phyloP scores from a whole-genome alignment of 2,113 vertebrate species.

The Nothocercus nigrocapillus region DNA sequence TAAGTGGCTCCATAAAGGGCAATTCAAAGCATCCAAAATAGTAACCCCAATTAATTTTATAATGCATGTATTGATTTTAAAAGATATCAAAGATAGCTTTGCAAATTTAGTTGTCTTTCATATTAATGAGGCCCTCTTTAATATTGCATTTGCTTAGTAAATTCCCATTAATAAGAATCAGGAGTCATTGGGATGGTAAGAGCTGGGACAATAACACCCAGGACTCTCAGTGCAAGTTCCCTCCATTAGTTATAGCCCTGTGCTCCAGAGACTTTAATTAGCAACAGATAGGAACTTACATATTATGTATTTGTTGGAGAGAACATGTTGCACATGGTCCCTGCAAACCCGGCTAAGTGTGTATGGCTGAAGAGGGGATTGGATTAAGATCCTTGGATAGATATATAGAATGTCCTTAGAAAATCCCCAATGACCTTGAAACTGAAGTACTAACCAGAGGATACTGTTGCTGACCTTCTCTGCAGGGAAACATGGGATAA shows the following conservation, averaged over 20 bases:
- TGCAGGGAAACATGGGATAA: not conserved
- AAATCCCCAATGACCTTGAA: not conserved
- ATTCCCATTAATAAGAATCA: not conserved
- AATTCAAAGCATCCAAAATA: not conserved
- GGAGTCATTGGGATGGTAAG: not conserved
- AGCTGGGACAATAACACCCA: too few species aligned
- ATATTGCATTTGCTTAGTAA: not conserved
- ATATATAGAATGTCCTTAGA: not conserved
- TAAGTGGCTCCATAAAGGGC: not conserved
- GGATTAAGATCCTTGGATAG: not conserved
- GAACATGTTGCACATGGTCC: not conserved
- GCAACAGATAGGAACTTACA: not conserved
- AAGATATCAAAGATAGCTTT: not conserved
- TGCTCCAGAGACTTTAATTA: not conserved
- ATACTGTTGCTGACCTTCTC: fast-evolving
- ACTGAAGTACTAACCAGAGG: not conserved
- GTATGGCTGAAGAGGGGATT: not conserved
- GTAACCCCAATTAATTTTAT: not conserved
- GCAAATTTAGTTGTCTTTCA: not conserved
- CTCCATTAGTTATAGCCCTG: not conserved
- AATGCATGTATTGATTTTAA: not conserved
- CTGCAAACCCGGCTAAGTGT: not conserved
- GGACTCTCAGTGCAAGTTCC: not conserved
- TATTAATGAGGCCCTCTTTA: not conserved
- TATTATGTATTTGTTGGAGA: not conserved